These are phyloP conservation scores for Peromyscus melanophrys DNA, from an alignment of 2,797 vertebrate genomes.

Conservation along the genomic window DNA sequence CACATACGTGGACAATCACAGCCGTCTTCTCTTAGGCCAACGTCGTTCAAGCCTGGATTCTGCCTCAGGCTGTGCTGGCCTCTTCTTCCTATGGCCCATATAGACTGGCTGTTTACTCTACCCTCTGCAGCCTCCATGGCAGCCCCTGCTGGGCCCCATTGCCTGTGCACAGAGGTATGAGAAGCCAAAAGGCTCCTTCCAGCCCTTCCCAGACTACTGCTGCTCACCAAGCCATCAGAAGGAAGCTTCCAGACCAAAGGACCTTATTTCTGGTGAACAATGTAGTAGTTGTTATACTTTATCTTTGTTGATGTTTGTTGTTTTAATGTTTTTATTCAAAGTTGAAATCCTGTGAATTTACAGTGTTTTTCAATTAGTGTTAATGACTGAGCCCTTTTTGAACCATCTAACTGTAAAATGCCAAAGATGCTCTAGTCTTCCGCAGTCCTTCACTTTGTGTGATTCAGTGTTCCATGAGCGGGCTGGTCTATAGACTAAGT, in stretches of 20 bases:
- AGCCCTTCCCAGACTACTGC: not conserved
- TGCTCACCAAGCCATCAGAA: not conserved
- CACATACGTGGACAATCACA: not conserved
- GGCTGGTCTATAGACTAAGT: constrained; percentile 32
- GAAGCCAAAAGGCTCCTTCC: not conserved
- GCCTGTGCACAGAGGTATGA: not conserved
- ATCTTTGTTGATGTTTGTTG: not conserved
- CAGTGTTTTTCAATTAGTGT: not conserved
- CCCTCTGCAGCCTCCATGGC: not conserved
- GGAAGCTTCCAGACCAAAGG: not conserved
- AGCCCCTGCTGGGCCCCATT: not conserved
- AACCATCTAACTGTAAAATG: constrained; percentile 5
- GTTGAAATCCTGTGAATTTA: constrained; percentile 18
- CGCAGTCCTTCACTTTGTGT: not conserved
- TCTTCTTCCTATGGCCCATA: not conserved
- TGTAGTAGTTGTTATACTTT: not conserved
- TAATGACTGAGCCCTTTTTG: constrained; percentile 27
- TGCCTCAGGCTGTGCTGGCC: not conserved
- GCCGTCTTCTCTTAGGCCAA: not conserved
- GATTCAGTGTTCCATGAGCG: constrained; percentile 29
- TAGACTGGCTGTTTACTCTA: not conserved
- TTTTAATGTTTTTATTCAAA: constrained; percentile 58
- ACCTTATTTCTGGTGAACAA: not conserved
- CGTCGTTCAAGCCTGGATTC: not conserved
- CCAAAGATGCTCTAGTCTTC: not conserved